Percentiles rank a stretch among this genome's conserved stretches.
Evolutionary conservation across 2,888 invertebrate species (phyloP).

Genomic region (Carterocephalus palaemon): DNA sequence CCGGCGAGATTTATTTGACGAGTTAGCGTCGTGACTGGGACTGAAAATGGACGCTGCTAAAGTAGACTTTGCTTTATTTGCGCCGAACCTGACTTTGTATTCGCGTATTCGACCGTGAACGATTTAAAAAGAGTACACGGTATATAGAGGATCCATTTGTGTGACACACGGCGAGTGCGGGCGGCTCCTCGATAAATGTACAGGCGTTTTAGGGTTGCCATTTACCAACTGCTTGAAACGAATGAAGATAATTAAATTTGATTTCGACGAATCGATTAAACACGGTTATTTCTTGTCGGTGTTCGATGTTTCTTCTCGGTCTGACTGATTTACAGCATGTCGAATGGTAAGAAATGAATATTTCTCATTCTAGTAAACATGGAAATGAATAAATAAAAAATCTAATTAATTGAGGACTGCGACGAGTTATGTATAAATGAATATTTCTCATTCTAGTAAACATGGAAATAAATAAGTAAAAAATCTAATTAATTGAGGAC

Average conservation of each 20-base stretch:
- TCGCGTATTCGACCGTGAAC: constrained; percentile 40
- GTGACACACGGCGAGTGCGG: constrained; percentile 36
- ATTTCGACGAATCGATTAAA: neutral
- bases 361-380: too few relatives aligned
- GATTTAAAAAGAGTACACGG: constrained; percentile 37
- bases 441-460: too few relatives aligned
- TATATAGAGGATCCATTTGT: constrained; percentile 35
- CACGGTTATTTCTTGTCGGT: neutral
- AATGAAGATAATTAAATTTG: neutral
- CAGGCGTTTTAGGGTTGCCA: constrained; percentile 30
- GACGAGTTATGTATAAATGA: too few relatives aligned
- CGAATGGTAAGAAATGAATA: too few relatives aligned
- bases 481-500: too few relatives aligned
- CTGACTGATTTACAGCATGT: too few relatives aligned
- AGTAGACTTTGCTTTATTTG: constrained; percentile 33
- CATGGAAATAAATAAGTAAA: too few relatives aligned
- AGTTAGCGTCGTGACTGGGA: constrained; percentile 32
- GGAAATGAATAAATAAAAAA: too few relatives aligned
- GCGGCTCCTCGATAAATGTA: constrained; percentile 44
- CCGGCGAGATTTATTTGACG: constrained; percentile 35
- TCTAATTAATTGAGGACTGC: too few relatives aligned
- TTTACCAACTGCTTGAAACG: constrained; percentile 19
- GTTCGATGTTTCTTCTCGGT: too few relatives aligned
- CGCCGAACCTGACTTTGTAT: constrained; percentile 34
- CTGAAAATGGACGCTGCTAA: constrained; percentile 35